Conservation (phyloP, 2,113 vertebrate species). For the Jacana jacana region DNA sequence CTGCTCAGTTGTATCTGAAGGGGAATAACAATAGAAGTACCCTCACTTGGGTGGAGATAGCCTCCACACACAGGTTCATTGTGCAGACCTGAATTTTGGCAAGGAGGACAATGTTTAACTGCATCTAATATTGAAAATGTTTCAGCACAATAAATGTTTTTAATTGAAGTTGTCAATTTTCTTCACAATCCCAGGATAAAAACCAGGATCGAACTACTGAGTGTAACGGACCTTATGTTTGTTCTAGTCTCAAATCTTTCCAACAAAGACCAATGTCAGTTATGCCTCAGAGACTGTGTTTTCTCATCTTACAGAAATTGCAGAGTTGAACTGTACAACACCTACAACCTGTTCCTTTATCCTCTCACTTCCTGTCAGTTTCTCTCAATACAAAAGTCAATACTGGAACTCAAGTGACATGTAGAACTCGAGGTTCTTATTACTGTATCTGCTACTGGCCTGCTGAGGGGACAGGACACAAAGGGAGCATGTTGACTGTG, state of each 20-base stretch:
- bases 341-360: not conserved
- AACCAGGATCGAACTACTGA: fast-evolving
- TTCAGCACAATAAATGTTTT: slow-evolving; percentile 18
- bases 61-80: fast-evolving
- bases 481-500: not conserved
- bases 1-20: not conserved
- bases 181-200: not conserved
- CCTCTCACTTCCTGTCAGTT: not conserved
- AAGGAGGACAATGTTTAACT: not conserved
- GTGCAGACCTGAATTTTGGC: not conserved
- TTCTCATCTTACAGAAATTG: not conserved
- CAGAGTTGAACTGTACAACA: not conserved
- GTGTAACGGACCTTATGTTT: not conserved
- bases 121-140: fast-evolving
- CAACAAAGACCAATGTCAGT: not conserved
- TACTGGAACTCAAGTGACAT: not conserved
- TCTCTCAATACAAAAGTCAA: not conserved
- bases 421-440: not conserved
- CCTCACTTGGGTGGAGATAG: not conserved
- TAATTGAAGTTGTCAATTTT: not conserved
- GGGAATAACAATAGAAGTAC: not conserved
- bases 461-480: fast-evolving
- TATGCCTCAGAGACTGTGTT: not conserved
- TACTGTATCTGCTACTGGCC: fast-evolving
- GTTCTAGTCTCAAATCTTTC: not conserved